phyloP scores from a whole-genome alignment of 2,113 vertebrate species.

The Apeltes quadracus region DNA sequence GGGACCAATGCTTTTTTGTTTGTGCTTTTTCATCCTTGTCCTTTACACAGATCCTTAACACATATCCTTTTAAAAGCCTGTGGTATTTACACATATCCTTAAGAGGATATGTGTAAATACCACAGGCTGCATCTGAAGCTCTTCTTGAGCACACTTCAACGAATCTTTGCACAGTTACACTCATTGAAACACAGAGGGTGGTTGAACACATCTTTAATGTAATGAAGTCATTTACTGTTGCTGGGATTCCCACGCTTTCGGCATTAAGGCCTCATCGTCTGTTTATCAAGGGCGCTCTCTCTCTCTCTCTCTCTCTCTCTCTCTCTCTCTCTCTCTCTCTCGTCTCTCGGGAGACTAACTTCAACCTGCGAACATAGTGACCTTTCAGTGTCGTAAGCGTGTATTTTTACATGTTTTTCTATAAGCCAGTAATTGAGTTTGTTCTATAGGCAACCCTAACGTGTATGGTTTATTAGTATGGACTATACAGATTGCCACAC shows the following conservation, averaged over 20 bases:
- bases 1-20: constrained; percentile 39
- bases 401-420: background rate
- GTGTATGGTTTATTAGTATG: constrained; percentile 31
- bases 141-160: constrained; percentile 68
- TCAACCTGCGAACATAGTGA: constrained; percentile 12
- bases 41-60: constrained; percentile 39
- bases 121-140: constrained; percentile 61
- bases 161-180: constrained; percentile 61
- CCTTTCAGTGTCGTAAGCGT: constrained; percentile 13
- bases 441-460: constrained; percentile 13
- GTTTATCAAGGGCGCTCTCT: background rate
- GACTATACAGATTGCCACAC: background rate
- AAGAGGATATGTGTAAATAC: constrained; percentile 73
- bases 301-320: constrained; percentile 14
- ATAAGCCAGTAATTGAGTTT: background rate
- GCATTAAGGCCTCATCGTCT: constrained; percentile 21
- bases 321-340: constrained; percentile 5
- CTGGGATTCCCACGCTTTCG: too few species aligned
- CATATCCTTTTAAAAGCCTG: too few species aligned
- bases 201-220: constrained; percentile 70
- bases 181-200: constrained; percentile 70
- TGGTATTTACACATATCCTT: background rate
- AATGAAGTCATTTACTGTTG: constrained; percentile 73
- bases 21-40: constrained; percentile 27
- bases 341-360: constrained; percentile 6